phyloP scores from a whole-genome alignment of 2,797 vertebrate species.

The Furcifer pardalis region DNA sequence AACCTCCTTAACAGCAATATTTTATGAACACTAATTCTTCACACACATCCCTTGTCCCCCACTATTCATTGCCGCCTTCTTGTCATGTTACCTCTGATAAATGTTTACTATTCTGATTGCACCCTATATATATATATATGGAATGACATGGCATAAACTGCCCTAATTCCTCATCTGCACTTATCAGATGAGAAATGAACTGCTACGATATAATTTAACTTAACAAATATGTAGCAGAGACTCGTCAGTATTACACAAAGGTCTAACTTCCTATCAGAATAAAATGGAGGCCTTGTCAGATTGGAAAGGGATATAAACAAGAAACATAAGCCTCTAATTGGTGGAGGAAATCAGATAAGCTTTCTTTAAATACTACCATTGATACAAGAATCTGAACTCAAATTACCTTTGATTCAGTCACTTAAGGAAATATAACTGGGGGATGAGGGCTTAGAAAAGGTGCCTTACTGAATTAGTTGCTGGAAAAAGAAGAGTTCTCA shows the following conservation, averaged over 20 bases:
- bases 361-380: constrained; percentile 80
- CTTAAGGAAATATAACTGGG: constrained; percentile 78
- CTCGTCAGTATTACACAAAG: constrained; percentile 72
- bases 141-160: constrained; percentile 78
- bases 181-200: constrained; percentile 71
- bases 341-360: constrained; percentile 83
- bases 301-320: constrained; percentile 81
- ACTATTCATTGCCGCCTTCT: constrained; percentile 50
- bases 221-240: constrained; percentile 76
- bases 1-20: constrained; percentile 78
- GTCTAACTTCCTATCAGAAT: constrained; percentile 78
- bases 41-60: background rate
- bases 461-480: constrained; percentile 59
- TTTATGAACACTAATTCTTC: constrained; percentile 67
- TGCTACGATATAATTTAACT: constrained; percentile 79
- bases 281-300: constrained; percentile 77
- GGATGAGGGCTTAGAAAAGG: constrained; percentile 59
- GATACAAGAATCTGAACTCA: constrained; percentile 80
- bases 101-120: constrained; percentile 76
- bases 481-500: constrained; percentile 37
- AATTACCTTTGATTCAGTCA: constrained; percentile 84
- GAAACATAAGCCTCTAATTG: constrained; percentile 82
- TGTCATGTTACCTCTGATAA: constrained; percentile 70
- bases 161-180: constrained; percentile 69
- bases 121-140: constrained; percentile 82